Base-by-base conservation (phyloP, 2,113 vertebrate genomes). In the Perccottus glenii region DNA sequence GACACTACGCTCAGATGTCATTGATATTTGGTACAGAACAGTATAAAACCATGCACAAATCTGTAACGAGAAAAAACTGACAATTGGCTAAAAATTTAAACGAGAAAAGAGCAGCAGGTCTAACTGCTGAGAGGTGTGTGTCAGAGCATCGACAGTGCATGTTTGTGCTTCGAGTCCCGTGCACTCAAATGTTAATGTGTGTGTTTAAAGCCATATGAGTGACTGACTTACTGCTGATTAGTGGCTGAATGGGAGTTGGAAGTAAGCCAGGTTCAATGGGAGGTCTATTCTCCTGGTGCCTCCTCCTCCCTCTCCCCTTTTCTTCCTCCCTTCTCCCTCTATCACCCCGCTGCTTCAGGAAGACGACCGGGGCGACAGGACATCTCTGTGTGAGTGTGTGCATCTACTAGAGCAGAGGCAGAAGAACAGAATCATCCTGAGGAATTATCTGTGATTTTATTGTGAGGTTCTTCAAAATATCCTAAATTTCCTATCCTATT, bases 221-320 rank as follows among this genome's bases (percentile, higher is more conserved):
- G 92, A 87, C 87, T 94, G 93, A 95, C 92, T 94, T 93, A 89
- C 91, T 90, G 92, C 93, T 93, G 95, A 96, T 94, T 92, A 91
- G 90, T 90, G 91, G 84, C 55, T 90, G 92, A 94, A 77, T 88
- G 92, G 92, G 85, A 83, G 90, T 90, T 98, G 95, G 96, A 94
- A 68, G 82, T 45, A 71, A 90, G 95, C 96, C 95, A 97, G 92
- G 87, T 93, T 91, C 94, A 93, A 91, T 84, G 88, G 90, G 93
- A 93, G 93, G 91, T 90, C 92, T 93, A 85, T 73, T 81, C 80
- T 85, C 74, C 78, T 65, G 66, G 60, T 66, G 76, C 61, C 83
- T 79, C 78, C 60, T 70, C 65, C 65, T 55, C 52, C 16, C 44
- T 51, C 4, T 44, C 46, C 35, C 33, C 45, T n/a, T 19, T 57